Conservation (phyloP, 1,140 invertebrate species). For the Drosophila pruinosa region DNA sequence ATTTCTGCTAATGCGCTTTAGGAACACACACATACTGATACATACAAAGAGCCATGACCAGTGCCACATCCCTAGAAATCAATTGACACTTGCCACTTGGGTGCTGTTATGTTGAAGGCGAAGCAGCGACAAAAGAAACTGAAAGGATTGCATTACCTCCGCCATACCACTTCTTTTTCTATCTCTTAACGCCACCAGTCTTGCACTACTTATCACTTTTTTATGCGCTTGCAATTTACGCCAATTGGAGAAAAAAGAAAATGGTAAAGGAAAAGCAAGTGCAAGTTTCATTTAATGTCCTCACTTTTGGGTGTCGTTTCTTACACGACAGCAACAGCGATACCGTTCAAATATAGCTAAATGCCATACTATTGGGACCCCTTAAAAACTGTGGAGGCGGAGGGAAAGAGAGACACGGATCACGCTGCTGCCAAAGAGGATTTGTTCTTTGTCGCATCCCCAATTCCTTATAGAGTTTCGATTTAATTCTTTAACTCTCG, state of each 20-base stretch:
- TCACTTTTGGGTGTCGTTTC: conserved; percentile 71
- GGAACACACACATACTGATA: conserved; percentile 12
- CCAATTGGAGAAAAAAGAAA: conserved; percentile 45
- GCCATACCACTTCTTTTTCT: neutral
- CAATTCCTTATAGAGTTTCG: conserved; percentile 3
- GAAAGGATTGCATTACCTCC: conserved; percentile 17
- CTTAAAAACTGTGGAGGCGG: conserved; percentile 9
- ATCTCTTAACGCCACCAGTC: neutral
- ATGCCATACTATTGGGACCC: conserved; percentile 52
- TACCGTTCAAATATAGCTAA: conserved; percentile 64
- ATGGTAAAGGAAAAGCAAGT: conserved; percentile 14
- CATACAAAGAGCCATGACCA: conserved; percentile 39
- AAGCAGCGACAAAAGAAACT: conserved; percentile 17
- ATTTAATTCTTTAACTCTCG: neutral
- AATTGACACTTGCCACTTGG: conserved; percentile 67
- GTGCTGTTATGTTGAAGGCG: conserved; percentile 36
- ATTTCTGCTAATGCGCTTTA: conserved; percentile 63
- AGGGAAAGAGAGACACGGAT: conserved; percentile 3
- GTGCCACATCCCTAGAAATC: conserved; percentile 55
- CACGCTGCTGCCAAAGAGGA: conserved; percentile 38
- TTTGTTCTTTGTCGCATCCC: conserved; percentile 22
- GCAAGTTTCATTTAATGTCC: conserved; percentile 68
- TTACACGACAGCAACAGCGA: conserved; percentile 48
- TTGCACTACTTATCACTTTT: conserved; percentile 26
- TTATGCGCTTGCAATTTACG: conserved; percentile 66